Percentiles rank a stretch among this genome's conserved stretches.
Evolutionary conservation across 1,140 invertebrate genomes (phyloP).

Genomic region (Berghia stephanieae): DNA sequence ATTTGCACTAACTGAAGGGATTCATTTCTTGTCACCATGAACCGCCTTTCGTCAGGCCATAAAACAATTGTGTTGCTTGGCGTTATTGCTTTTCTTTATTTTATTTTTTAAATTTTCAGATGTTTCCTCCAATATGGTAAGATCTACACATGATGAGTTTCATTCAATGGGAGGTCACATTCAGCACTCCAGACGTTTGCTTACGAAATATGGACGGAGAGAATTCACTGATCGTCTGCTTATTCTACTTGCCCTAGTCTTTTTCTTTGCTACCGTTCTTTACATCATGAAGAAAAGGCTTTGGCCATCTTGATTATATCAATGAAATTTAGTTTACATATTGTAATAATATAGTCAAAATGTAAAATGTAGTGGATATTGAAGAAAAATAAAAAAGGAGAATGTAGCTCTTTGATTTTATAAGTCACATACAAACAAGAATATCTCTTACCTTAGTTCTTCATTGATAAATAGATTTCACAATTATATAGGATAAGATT

Average conservation of each 20-base stretch:
- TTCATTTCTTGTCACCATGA: no score
- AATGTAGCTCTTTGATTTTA: no score
- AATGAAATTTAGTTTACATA: no score
- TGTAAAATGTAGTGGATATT: no score
- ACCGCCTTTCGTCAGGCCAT: no score
- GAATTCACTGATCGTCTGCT: slow-evolving; percentile 95
- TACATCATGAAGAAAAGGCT: slow-evolving; percentile 91
- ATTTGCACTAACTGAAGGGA: no score
- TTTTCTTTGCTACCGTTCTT: slow-evolving; percentile 90
- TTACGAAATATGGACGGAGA: slow-evolving; percentile 91
- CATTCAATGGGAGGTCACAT: slow-evolving; percentile 86
- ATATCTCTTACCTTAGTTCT: no score
- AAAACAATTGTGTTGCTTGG: not conserved
- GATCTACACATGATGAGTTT: slow-evolving; percentile 83
- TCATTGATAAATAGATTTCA: no score
- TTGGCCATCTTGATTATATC: slow-evolving; percentile 43
- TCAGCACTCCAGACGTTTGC: slow-evolving; percentile 85
- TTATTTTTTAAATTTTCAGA: slow-evolving; percentile 44
- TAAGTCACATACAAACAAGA: no score
- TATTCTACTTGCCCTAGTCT: slow-evolving; percentile 87
- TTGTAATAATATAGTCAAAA: no score
- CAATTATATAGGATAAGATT: no score
- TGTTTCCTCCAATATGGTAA: slow-evolving; percentile 63
- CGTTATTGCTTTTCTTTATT: not conserved
- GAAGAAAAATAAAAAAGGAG: no score